Evolutionary conservation across 64 coral and sea anemone genomes (phyloP), one percentile per base, ranked within the genome.

Genomic region (Catalaphyllia jardinei): DNA sequence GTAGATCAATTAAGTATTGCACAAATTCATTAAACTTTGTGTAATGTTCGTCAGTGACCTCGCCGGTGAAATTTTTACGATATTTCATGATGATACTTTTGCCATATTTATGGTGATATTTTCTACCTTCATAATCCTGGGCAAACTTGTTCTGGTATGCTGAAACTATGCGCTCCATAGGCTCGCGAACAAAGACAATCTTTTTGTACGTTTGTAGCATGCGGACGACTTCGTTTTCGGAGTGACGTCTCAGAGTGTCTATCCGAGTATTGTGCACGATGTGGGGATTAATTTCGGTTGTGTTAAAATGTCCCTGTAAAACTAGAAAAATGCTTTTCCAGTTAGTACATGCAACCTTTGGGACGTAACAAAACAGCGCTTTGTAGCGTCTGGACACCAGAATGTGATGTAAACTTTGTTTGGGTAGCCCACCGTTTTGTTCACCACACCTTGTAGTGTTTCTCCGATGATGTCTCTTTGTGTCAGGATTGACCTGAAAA

Each of bases 71-170:
- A 64, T 82, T 82, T 30, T 61, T 60, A 8, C 79, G 55, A 18
- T 35, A 33, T 38, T 35, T 82, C 19, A 22, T 63, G 29, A 64
- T 59, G 29, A 82, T 82, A 6, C 62, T 29, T 29, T 10, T 33
- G 28, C 60, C 79, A 38, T 31, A 18, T 6, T 27, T 59, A 2
- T 79, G 4, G 14, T 79, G 25, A 8, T 16, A 79, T 6, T 52
- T 27, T 24, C 46, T 60, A 9, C 8, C 18, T 27, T 62, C 20
- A 38, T 9, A 8, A 16, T 7, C 55, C 35, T 52, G 29, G 1
- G 55, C 60, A 38, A 98, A 88, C 60, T 98, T 98, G 88, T 93
- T 79, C 18, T 38, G 80, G 35, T 98, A 98, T 63, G 96, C 93
- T 4, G 93, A 94, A 18, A 94, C 73, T 3, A 98, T 74, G 29